Base-by-base conservation (phyloP, 2,888 invertebrate species). In the Euspilapteryx auroguttella region DNA sequence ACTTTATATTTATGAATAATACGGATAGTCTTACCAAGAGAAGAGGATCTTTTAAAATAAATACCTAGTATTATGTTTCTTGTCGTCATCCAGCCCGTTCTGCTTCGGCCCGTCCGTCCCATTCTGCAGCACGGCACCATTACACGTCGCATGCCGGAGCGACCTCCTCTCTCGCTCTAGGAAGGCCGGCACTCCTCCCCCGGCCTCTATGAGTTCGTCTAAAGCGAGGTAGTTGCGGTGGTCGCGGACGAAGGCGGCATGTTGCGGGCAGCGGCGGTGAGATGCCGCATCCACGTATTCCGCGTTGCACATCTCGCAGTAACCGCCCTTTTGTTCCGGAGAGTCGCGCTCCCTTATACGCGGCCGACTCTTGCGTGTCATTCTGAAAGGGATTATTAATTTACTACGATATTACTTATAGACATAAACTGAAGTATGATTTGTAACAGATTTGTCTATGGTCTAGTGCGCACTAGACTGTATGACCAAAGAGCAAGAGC, bases 271-370 rank as follows among this genome's bases (percentile, higher is more conserved):
- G 37, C 85, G 82, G 12, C 88, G 66, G 48, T 90, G 90, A 36
- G 84, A 78, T 10, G 80, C 79, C 9, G 87, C 69, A 46, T 83
- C 85, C 33, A 78, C 79, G 56, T 87, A 90, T 44, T 87, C 86
- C 27, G 81, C 65, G 49, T 85, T 86, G 57, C 90, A 90, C 56
- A 90, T 85, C 64, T 89, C 88, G 66, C 89, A 89, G 49, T 86
- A 89, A 11, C 89, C 89, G 24, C 79, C 79, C 32, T 62, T 63
- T 21, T 45, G 45, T 34, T 68, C 71, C 34, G 61, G 62, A 29
- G 68, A 68, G 30, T 66, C 63, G 27, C 53, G 59, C 30, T 75
- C 76, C 34, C 71, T 73, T 29, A 68, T 56, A 25, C 71, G 56
- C 5, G 68, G 69, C 9, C 71, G 57, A 42, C 64, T 68, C 44